These are phyloP conservation scores for Drosophila fungiperda DNA, from an alignment of 2,888 invertebrate genomes.

Conservation along the genomic window DNA sequence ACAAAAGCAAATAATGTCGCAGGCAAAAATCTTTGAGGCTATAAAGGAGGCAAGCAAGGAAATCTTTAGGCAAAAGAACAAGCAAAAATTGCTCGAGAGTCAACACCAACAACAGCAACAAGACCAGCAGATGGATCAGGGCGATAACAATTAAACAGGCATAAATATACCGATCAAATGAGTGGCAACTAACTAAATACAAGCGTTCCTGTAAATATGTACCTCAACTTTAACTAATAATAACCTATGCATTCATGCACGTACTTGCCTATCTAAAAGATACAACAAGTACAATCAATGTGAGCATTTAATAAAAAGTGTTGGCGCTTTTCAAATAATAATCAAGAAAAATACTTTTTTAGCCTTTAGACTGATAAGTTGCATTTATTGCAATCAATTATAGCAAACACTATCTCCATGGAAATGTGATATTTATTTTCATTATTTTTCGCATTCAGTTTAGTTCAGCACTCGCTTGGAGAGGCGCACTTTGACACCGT, in stretches of 20 bases:
- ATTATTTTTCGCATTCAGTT: background rate
- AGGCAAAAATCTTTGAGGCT: conserved; percentile 90
- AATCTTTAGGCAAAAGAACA: conserved; percentile 87
- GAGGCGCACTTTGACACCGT: conserved; percentile 75
- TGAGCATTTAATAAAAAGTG: conserved; percentile 60
- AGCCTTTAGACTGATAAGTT: conserved; percentile 27
- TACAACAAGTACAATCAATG: conserved; percentile 42
- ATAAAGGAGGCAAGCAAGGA: conserved; percentile 92
- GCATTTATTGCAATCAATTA: conserved; percentile 14
- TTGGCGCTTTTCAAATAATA: conserved; percentile 45
- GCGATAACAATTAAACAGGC: conserved; percentile 59
- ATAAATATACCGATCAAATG: conserved; percentile 9
- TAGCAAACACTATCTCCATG: background rate
- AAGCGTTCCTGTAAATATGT: conserved; percentile 48
- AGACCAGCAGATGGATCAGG: conserved; percentile 49
- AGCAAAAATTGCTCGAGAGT: conserved; percentile 71
- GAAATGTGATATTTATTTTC: too few species aligned
- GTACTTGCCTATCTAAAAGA: conserved; percentile 32
- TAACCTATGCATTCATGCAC: conserved; percentile 2
- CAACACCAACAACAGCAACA: conserved; percentile 56
- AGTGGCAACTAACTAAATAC: conserved; percentile 27
- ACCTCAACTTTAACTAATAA: conserved; percentile 17
- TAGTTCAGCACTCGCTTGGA: conserved; percentile 39
- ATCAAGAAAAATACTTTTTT: background rate
- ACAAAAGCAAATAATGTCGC: conserved; percentile 91